Evolutionary conservation across 2,888 invertebrate genomes (phyloP).

Genomic region (Lycia hirtaria): DNA sequence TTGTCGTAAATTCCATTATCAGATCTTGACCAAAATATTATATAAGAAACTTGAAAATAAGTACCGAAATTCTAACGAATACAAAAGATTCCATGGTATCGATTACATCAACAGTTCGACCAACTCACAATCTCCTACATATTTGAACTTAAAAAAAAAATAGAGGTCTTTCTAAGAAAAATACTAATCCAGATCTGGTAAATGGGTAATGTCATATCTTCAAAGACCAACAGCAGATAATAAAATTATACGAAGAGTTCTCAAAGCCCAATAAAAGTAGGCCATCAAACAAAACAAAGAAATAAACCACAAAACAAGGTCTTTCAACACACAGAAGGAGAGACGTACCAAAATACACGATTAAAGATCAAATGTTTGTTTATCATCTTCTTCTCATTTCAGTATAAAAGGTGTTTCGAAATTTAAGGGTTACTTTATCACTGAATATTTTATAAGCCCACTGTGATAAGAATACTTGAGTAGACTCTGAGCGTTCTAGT

Average conservation of each 20-base stretch:
- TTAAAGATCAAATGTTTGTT: slow-evolving; percentile 44
- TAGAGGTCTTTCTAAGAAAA: too few species aligned
- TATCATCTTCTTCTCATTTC: slow-evolving; percentile 39
- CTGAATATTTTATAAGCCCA: slow-evolving; percentile 65
- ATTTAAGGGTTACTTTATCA: slow-evolving; percentile 51
- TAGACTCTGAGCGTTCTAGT: slow-evolving; percentile 51
- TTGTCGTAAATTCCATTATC: too few species aligned
- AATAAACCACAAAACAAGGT: slow-evolving; percentile 13
- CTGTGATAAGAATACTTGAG: slow-evolving; percentile 64
- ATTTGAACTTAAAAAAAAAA: too few species aligned
- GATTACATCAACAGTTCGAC: too few species aligned
- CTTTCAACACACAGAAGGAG: slow-evolving; percentile 14
- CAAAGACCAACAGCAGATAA: not conserved
- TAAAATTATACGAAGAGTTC: slow-evolving; percentile 12
- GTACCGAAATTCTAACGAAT: too few species aligned
- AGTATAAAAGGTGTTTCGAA: slow-evolving; percentile 47
- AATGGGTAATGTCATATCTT: not conserved
- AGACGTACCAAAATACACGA: slow-evolving; percentile 28
- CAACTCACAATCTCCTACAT: too few species aligned
- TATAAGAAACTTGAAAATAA: too few species aligned
- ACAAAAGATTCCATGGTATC: too few species aligned
- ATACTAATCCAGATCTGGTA: too few species aligned
- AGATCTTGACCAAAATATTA: too few species aligned
- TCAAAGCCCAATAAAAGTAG: slow-evolving; percentile 9
- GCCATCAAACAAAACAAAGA: slow-evolving; percentile 20